Evolutionary conservation across 2,888 invertebrate species (phyloP).

Genomic region (Amblyteles armatorius): DNA sequence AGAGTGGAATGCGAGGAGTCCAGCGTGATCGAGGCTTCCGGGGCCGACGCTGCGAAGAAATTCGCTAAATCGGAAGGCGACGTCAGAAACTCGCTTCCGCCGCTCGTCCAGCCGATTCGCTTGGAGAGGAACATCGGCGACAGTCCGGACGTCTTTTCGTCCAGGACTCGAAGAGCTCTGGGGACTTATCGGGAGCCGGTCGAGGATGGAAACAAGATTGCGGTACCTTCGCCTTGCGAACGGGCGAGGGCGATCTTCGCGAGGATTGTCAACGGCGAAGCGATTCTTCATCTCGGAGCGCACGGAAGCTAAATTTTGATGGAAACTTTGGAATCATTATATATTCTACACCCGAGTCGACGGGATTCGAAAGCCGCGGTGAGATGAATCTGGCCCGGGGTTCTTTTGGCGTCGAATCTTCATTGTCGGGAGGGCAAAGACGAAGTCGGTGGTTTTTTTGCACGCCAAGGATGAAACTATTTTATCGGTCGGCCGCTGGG

Average conservation of each 20-base stretch:
- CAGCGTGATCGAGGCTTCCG: slow-evolving; percentile 45
- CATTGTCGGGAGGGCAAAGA: background rate
- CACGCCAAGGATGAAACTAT: background rate
- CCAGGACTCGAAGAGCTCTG: slow-evolving; percentile 41
- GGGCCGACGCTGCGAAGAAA: slow-evolving; percentile 68
- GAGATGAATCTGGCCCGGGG: no score
- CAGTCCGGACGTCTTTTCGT: slow-evolving; percentile 65
- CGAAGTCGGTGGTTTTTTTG: background rate
- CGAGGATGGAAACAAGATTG: slow-evolving; percentile 41
- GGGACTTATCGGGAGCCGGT: slow-evolving; percentile 29
- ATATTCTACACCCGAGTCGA: background rate
- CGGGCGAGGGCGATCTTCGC: slow-evolving; percentile 81
- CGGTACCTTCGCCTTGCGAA: slow-evolving; percentile 70
- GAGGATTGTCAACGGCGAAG: slow-evolving; percentile 77
- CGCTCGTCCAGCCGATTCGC: slow-evolving; percentile 69
- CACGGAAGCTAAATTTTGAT: slow-evolving; percentile 60
- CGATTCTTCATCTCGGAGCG: slow-evolving; percentile 70
- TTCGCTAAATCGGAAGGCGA: slow-evolving; percentile 79
- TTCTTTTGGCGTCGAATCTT: background rate
- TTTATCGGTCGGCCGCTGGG: background rate
- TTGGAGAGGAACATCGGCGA: slow-evolving; percentile 79
- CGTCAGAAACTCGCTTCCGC: slow-evolving; percentile 66
- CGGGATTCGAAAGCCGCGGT: slow-evolving; percentile 1
- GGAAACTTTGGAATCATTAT: background rate
- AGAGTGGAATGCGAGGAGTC: slow-evolving; percentile 61